A percentile compares a stretch with the other conserved stretches of the same genome.
Conservation (phyloP, 2,797 vertebrate genomes). For the Morus bassanus region DNA sequence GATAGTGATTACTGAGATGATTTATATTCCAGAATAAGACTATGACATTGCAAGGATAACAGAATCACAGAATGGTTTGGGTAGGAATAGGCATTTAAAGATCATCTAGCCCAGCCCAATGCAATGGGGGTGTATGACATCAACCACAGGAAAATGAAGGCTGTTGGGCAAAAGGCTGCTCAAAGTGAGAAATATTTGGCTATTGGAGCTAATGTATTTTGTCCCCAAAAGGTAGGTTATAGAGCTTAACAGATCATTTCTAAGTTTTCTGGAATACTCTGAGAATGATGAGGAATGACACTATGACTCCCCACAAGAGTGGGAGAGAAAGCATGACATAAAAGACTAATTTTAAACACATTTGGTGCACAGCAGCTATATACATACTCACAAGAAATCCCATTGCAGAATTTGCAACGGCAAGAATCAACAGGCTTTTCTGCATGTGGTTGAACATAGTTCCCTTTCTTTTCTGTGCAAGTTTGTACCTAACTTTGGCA, state of each 20-base stretch:
- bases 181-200: background rate
- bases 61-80: background rate
- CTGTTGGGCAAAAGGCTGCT: background rate
- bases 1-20: background rate
- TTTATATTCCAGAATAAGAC: background rate
- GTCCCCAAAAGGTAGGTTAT: background rate
- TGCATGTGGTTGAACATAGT: background rate
- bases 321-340: background rate
- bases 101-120: background rate
- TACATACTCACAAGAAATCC: background rate
- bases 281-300: background rate
- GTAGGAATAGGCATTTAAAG: background rate
- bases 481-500: background rate
- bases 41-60: background rate
- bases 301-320: background rate
- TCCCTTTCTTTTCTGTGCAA: background rate
- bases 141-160: background rate
- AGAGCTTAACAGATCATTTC: background rate
- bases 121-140: fast-evolving
- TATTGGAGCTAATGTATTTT: background rate
- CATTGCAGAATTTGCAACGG: background rate
- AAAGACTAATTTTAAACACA: background rate
- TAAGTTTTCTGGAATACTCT: background rate
- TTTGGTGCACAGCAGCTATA: fast-evolving
- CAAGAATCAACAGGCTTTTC: background rate